These are phyloP conservation scores for Spondyliosoma cantharus DNA, from an alignment of 2,797 vertebrate species.

Conservation along the genomic window DNA sequence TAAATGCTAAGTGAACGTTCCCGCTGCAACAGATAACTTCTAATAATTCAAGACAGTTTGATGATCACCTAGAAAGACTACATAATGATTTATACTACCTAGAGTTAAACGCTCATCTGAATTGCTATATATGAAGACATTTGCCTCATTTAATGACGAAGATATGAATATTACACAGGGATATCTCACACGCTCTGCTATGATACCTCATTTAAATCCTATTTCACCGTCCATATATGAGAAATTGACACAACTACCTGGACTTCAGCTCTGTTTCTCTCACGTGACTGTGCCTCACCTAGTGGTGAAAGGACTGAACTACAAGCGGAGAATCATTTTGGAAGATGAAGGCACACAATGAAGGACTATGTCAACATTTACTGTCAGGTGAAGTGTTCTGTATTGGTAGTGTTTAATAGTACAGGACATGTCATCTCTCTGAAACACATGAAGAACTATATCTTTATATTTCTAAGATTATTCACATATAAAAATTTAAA, in stretches of 20 bases:
- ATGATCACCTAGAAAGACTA: not conserved
- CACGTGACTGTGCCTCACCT: conserved; percentile 39
- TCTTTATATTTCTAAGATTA: not conserved
- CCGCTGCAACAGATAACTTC: not conserved
- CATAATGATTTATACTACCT: conserved; percentile 51
- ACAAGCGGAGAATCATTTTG: conserved; percentile 12
- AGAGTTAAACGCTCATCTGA: conserved; percentile 40
- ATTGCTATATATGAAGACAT: not conserved
- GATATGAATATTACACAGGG: not conserved
- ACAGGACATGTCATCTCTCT: not conserved
- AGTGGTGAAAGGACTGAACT: conserved; percentile 57
- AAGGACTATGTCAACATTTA: conserved; percentile 6
- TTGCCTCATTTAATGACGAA: conserved; percentile 19
- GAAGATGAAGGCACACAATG: not conserved
- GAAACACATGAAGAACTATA: not conserved
- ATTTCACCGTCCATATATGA: not conserved
- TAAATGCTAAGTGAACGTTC: not conserved
- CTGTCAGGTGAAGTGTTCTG: not conserved
- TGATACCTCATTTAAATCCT: conserved; percentile 59
- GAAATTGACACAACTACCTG: conserved; percentile 4
- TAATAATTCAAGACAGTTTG: not conserved
- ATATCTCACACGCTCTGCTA: not conserved
- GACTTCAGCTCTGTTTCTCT: conserved; percentile 18
- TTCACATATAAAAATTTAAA: not conserved
- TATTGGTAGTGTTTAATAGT: not conserved